Evolutionary conservation across 1,140 invertebrate genomes (phyloP), one percentile per base, ranked within the genome.

Genomic region (Drosophila setifemur): DNA sequence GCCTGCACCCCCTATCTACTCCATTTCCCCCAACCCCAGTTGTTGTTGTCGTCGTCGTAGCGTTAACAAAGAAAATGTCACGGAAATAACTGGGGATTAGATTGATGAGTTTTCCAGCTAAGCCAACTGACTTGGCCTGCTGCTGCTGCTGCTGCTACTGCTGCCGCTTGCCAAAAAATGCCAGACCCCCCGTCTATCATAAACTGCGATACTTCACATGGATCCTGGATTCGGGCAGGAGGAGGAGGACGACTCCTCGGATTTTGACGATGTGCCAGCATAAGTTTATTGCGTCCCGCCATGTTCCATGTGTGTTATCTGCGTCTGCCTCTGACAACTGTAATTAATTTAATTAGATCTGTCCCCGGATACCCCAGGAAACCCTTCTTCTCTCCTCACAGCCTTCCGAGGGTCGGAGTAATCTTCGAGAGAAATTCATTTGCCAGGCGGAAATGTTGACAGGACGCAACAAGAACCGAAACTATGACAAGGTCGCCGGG

Each of bases 1-100:
- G n/a, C 19, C 61, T 29, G 26, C 8, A 28, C 9, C 18, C 26
- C 25, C 25, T 47, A 21, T 47, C 12, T 61, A 49, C 63, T 73
- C 63, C 78, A 83, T 83, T 83, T 73, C 14, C 33, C 12, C 8
- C 33, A 18, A 23, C 48, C 47, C 48, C 14, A 8, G 52, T 48
- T 31, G 29, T 35, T 23, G 45, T 48, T 43, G 66, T 35, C 26
- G 57, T 33, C 42, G 23, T 55, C 44, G 31, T 52, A 26, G 42
- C 42, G 71, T 67, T 73, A 77, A 74, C 74, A 85, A 85, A 74
- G 78, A 83, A 83, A 78, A 83, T 78, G 79, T 85, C 79, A 83
- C 78, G 79, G 79, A 83, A 83, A 83, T 83, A 85, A 67, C 78
- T 78, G 70, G 68, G 79, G 78, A 83, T 83, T 85, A 83, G 78